phyloP scores from a whole-genome alignment of 53 echinoderm and acorn worm genomes.

The Zoroaster sp. region DNA sequence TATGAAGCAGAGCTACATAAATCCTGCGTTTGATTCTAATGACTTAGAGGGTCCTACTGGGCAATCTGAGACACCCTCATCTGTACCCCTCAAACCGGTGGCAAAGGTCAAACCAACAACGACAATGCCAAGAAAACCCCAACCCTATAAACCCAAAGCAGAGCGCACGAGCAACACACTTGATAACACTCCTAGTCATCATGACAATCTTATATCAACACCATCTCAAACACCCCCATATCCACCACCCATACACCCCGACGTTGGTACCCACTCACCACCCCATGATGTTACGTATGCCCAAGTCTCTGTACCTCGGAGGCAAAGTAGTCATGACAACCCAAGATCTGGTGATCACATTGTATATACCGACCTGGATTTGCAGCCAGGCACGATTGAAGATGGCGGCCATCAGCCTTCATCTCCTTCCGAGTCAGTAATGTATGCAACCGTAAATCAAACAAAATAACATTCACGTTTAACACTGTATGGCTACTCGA shows the following conservation, averaged over 20 bases:
- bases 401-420: not conserved
- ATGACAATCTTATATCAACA: not conserved
- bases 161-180: not conserved
- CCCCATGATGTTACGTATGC: not conserved
- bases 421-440: not conserved
- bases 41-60: not conserved
- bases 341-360: not conserved
- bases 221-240: not conserved
- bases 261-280: not conserved
- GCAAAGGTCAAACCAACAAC: constrained; percentile 3
- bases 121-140: constrained; percentile 9
- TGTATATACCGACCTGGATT: constrained; percentile 12
- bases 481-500: no score
- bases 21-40: not conserved
- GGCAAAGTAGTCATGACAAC: not conserved
- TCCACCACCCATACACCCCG: not conserved
- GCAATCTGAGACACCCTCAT: not conserved
- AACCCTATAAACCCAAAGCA: constrained; percentile 17
- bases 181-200: not conserved
- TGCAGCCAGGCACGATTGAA: not conserved
- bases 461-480: no score
- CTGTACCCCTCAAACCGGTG: not conserved
- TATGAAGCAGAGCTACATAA: not conserved
- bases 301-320: not conserved
- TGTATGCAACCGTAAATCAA: not conserved